Percentiles rank a stretch among this genome's conserved stretches.
Evolutionary conservation across 2,797 vertebrate genomes (phyloP).

Genomic region (Erpetoichthys calabaricus): DNA sequence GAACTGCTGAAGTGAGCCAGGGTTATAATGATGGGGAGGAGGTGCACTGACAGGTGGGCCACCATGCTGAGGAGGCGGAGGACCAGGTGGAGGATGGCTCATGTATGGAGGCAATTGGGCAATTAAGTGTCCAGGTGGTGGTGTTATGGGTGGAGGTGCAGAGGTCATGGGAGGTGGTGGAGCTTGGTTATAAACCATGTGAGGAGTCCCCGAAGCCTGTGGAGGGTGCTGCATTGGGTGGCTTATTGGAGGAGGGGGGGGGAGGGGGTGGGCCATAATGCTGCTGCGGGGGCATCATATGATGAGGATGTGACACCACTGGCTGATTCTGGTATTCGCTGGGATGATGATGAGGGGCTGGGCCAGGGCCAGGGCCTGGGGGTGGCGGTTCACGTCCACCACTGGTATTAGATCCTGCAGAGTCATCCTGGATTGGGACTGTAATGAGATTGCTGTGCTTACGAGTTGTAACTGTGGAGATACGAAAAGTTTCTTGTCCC

Average conservation of each 20-base stretch:
- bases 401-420: conserved; percentile 50
- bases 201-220: conserved; percentile 76
- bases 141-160: conserved; percentile 86
- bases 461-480: conserved; percentile 73
- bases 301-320: conserved; percentile 81
- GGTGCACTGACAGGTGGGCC: conserved; percentile 82
- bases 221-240: conserved; percentile 89
- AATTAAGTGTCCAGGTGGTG: conserved; percentile 89
- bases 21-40: conserved; percentile 89
- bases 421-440: conserved; percentile 95
- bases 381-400: conserved; percentile 65
- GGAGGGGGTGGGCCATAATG: conserved; percentile 88
- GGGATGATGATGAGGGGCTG: conserved; percentile 67
- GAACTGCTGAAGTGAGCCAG: conserved; percentile 82
- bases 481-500: conserved; percentile 86
- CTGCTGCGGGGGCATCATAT: conserved; percentile 90
- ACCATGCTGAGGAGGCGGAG: conserved; percentile 74
- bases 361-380: conserved; percentile 54
- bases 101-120: conserved; percentile 87
- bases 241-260: conserved; percentile 76
- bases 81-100: conserved; percentile 65
- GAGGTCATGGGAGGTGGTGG: conserved; percentile 86
- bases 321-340: conserved; percentile 86
- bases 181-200: conserved; percentile 92
- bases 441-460: conserved; percentile 98